Percentiles rank a stretch among this genome's conserved stretches.
phyloP scores from a whole-genome alignment of 2,113 vertebrate species.

The Pedionomus torquatus region DNA sequence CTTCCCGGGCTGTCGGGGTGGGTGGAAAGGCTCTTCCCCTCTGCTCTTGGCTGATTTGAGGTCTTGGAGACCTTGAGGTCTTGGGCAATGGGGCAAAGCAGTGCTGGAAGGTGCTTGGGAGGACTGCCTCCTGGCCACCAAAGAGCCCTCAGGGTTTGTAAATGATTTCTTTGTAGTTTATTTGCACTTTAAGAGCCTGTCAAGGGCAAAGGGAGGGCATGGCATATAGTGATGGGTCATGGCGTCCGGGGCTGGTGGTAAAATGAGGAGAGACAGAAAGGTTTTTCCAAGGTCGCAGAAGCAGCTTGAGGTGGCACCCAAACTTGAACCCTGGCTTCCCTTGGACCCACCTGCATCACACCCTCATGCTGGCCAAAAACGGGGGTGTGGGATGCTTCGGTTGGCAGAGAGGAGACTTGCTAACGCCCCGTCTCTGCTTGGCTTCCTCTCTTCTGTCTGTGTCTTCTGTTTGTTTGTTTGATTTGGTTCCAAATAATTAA shows the following conservation, averaged over 20 bases:
- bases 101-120: neutral
- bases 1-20: rapidly evolving
- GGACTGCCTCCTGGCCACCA: neutral
- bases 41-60: rapidly evolving
- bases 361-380: neutral
- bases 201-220: neutral
- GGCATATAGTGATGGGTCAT: rapidly evolving
- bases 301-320: neutral
- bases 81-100: neutral
- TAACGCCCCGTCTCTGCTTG: neutral
- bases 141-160: neutral
- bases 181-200: neutral
- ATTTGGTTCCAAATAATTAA: slow-evolving; percentile 62
- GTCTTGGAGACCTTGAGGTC: neutral
- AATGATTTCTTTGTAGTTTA: neutral
- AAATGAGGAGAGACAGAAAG: neutral
- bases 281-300: neutral
- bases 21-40: neutral
- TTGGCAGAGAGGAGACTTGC: neutral
- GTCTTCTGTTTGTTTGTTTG: slow-evolving; percentile 45
- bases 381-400: neutral
- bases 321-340: neutral
- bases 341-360: neutral
- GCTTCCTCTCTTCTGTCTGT: neutral
- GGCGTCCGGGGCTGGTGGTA: neutral